Base-by-base conservation (phyloP, 2,888 invertebrate genomes). In the Brachyopa scutellaris region DNA sequence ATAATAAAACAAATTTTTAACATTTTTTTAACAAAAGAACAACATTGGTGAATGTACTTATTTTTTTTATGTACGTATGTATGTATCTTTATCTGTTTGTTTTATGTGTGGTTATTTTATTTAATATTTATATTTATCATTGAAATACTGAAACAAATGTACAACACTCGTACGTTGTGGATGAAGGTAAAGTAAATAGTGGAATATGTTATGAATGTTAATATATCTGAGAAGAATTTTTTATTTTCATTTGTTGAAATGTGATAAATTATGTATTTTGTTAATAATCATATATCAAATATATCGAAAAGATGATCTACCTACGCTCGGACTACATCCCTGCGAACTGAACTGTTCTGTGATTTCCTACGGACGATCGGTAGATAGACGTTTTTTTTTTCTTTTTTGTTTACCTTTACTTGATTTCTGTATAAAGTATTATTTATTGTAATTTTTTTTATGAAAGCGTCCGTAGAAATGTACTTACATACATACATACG, bases 281-380 rank as follows among this genome's bases (percentile, higher is more conserved):
- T 40, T 49, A 7, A 53, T n/a, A n/a, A n/a, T n/a, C n/a, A n/a
- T n/a, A n/a, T 26, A 26, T 26, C 7, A 53, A 21, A 40, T 64
- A 21, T 23, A 21, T 42, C 11, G 21, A 61, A 53, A 45, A 49
- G 53, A 64, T 59, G 15, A 59, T 70, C 31, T 38, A 7, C 19
- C 26, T 21, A 59, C 15, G 67, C 13, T 76, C 64, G 29, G 53
- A 70, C 70, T 76, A 61, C 77, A 82, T 77, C 77, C 82, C 77
- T 82, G 82, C 19, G 61, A 66, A 55, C 77, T 82, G 82, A 82
- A 49, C 31, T 82, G 76, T 72, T 82, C 66, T 59, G 66, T 73
- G 55, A 51, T 77, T 64, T 74, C 82, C 70, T 74, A 64, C 79
- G 74, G 74, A 84, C 79, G 79, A 76, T 76, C 77, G 51, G 51